Evolutionary conservation across 2,888 invertebrate species (phyloP), one percentile per base, ranked within the genome.

Genomic region (Choreutis nemorana): DNA sequence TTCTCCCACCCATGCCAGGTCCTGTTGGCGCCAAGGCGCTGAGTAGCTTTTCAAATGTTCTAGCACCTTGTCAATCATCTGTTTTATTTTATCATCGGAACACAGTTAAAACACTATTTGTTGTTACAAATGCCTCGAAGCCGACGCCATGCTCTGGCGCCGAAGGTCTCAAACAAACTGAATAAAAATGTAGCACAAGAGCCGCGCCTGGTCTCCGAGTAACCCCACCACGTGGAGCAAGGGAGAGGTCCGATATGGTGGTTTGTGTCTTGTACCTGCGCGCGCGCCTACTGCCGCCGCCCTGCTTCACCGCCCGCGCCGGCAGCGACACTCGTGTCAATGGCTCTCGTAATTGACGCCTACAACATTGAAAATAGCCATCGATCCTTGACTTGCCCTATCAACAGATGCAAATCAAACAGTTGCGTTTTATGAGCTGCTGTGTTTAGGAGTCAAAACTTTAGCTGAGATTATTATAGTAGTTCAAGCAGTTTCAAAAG

Each of bases 101-200:
- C 62, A 66, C 58, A 48, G 45, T 40, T 52, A 45, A 55, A 49
- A 64, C 64, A 60, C 56, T 55, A 48, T 38, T 44, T 39, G 39
- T 40, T 39, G 39, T 40, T 41, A 44, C 35, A 37, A 42, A 43
- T n/a, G 39, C 14, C 26, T 34, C 34, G 32, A 33, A 26, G n/a
- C 36, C 45, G 44, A 36, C 53, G 51, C 61, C 35, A 46, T 44
- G 50, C 51, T 45, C 48, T 38, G 37, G 44, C 55, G 45, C 38
- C 49, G 42, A 44, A 52, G 65, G 66, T 67, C 79, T 68, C 70
- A 71, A 68, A 71, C 63, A 71, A 73, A 80, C 79, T 79, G 73
- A 77, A 75, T 72, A 72, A 75, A 68, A 77, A 72, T 78, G 72
- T 81, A 80, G 77, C 78, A 64, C 75, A 70, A 65, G 59, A 71